Percentiles rank a stretch among this genome's conserved stretches.
These are phyloP conservation scores for Corythaeola cristata DNA, from an alignment of 2,113 vertebrate species.

Conservation along the genomic window DNA sequence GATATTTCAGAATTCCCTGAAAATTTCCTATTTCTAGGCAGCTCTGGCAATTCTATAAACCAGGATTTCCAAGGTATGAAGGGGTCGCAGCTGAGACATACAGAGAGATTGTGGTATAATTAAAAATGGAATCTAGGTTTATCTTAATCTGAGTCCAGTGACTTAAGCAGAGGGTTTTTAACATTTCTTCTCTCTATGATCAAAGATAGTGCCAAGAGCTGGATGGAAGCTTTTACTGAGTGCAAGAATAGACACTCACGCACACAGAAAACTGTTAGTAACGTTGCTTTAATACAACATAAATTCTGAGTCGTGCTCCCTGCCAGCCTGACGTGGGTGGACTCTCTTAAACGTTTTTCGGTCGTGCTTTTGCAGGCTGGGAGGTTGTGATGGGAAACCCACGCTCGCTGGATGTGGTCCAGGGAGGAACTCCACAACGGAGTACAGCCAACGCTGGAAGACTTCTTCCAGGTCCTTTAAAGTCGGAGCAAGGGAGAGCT, in stretches of 20 bases:
- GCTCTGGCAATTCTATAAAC: neutral
- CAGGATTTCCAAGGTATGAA: neutral
- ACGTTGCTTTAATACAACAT: neutral
- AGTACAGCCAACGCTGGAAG: neutral
- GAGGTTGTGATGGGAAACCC: conserved; percentile 13
- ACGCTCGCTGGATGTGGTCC: neutral
- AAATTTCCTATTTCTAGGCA: neutral
- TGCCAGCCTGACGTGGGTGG: neutral
- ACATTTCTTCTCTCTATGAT: neutral
- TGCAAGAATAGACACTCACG: neutral
- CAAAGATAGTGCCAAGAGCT: neutral
- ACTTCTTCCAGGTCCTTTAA: neutral
- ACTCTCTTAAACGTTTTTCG: neutral
- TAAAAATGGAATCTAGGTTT: neutral
- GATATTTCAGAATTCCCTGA: neutral
- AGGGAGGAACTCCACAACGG: conserved; percentile 9
- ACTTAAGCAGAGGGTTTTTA: neutral
- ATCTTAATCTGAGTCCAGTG: neutral
- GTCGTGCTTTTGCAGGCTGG: neutral
- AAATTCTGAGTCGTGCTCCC: neutral
- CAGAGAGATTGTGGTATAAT: neutral
- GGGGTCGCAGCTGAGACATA: rapidly evolving
- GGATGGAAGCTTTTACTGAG: neutral
- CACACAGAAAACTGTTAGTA: neutral
- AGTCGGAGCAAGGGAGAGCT: neutral